Conservation (phyloP, 2,888 invertebrate genomes). For the Andrena praecox region DNA sequence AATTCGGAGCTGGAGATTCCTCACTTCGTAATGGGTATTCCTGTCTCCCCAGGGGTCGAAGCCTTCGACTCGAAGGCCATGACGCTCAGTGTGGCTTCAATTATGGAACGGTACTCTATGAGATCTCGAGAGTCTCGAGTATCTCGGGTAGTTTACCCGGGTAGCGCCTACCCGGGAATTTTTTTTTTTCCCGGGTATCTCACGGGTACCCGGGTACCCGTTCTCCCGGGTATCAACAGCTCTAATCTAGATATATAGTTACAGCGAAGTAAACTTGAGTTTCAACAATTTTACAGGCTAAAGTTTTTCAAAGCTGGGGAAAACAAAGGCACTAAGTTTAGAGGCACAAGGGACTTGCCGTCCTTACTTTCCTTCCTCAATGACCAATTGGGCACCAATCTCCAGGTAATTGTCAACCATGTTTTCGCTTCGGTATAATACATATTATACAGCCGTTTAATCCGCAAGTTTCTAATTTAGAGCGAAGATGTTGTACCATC, state of each 20-base stretch:
- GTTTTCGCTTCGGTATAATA: conserved; percentile 2
- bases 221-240: no score
- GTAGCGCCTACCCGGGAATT: no score
- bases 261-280: background rate
- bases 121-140: no score
- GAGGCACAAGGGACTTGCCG: conserved; percentile 91
- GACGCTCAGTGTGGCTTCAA: no score
- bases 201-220: no score
- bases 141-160: no score
- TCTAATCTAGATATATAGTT: background rate
- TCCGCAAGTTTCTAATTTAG: conserved; percentile 33
- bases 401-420: conserved; percentile 71
- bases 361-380: conserved; percentile 92
- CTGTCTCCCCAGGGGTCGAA: no score
- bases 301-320: conserved; percentile 92
- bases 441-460: background rate
- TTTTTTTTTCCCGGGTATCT: no score
- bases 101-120: no score
- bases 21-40: no score
- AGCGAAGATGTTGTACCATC: conserved; percentile 37
- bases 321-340: conserved; percentile 90
- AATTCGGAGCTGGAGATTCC: no score
- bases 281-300: conserved; percentile 85
- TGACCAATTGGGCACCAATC: conserved; percentile 88
- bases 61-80: no score